A percentile compares a stretch with the other conserved stretches of the same genome.
These are phyloP conservation scores for Xestia ashworthii DNA, from an alignment of 2,888 invertebrate genomes.

Conservation along the genomic window DNA sequence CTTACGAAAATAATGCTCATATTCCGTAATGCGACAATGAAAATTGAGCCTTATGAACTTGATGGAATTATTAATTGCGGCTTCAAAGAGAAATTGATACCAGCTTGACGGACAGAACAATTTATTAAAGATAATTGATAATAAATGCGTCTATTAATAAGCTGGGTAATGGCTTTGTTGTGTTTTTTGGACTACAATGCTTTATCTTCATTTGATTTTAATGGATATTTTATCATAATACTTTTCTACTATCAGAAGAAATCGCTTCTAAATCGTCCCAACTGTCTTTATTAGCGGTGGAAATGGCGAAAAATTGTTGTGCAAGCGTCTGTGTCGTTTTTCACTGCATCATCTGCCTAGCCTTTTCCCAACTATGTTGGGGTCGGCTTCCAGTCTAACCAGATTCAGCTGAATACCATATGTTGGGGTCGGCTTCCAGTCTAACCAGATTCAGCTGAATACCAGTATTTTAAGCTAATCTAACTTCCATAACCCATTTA, in stretches of 20 bases:
- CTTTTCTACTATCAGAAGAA: background rate
- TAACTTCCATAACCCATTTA: no score
- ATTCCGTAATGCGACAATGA: background rate
- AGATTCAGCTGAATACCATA: no score
- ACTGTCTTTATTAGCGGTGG: background rate
- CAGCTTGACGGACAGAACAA: conserved; percentile 32
- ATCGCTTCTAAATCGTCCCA: background rate
- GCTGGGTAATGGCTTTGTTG: background rate
- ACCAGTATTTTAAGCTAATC: no score
- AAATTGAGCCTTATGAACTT: conserved; percentile 27
- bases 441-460: no score
- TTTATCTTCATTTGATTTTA: background rate
- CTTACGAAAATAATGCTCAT: background rate
- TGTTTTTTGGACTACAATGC: background rate
- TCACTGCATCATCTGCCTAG: background rate
- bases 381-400: no score
- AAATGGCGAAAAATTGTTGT: no score
- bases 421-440: no score
- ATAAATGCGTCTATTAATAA: background rate
- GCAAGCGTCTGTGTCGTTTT: no score
- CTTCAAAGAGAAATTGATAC: conserved; percentile 40
- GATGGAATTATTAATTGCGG: conserved; percentile 46
- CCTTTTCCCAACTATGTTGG: no score
- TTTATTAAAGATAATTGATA: conserved; percentile 31
- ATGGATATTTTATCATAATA: background rate